A percentile compares a stretch with the other conserved stretches of the same genome.
These are phyloP conservation scores for Psettodes erumei DNA, from an alignment of 2,113 vertebrate species.

Conservation along the genomic window DNA sequence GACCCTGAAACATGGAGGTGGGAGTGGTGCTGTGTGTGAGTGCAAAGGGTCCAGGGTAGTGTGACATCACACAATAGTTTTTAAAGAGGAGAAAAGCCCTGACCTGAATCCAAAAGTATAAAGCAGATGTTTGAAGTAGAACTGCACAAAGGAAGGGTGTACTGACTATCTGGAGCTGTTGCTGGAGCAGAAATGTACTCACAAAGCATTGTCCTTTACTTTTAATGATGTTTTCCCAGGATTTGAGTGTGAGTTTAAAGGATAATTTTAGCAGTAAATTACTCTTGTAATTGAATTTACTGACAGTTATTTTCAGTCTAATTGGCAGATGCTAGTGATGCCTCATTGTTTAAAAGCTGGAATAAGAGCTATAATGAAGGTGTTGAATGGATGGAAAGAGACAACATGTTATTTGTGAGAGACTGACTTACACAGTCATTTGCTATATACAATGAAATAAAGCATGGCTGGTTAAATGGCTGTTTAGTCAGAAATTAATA, in stretches of 20 bases:
- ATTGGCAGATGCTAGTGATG: background rate
- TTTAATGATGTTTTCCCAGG: background rate
- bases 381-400: conserved; percentile 2
- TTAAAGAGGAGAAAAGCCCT: background rate
- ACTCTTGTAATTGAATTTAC: background rate
- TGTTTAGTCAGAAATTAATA: background rate
- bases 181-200: too few species aligned
- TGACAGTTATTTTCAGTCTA: background rate
- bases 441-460: background rate
- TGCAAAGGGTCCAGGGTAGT: background rate
- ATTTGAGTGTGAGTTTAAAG: background rate
- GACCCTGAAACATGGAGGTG: background rate
- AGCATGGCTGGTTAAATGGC: background rate
- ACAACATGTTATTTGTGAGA: background rate
- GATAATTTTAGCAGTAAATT: background rate
- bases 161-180: too few species aligned
- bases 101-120: background rate
- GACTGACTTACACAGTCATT: background rate
- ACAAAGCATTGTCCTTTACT: too few species aligned
- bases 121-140: too few species aligned
- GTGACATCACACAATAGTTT: background rate
- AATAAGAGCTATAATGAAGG: background rate
- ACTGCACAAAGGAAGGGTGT: too few species aligned
- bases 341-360: background rate
- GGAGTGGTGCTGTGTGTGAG: background rate